These are phyloP conservation scores for Polydrusus cervinus DNA, from an alignment of 2,888 invertebrate genomes.

Conservation along the genomic window DNA sequence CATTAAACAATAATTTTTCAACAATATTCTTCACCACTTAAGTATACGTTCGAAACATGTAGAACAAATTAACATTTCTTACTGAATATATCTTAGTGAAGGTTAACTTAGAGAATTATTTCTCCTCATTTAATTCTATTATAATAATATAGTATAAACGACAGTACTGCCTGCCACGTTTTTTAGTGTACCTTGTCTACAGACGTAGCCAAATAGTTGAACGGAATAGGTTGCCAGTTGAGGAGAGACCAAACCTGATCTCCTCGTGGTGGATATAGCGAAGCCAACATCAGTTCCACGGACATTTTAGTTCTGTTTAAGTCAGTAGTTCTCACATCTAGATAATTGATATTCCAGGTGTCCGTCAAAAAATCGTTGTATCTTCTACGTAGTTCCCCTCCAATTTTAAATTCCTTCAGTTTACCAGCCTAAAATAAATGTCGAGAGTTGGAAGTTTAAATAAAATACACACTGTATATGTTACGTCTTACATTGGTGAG, in stretches of 20 bases:
- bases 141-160: too few relatives aligned
- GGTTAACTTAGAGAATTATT: too few relatives aligned
- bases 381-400: neutral
- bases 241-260: conserved; percentile 72
- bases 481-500: conserved; percentile 27
- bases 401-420: conserved; percentile 5
- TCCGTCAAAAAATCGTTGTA: conserved; percentile 12
- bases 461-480: too few relatives aligned
- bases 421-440: conserved; percentile 3
- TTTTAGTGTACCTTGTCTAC: neutral
- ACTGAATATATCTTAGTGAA: too few relatives aligned
- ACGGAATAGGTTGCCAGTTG: conserved; percentile 5
- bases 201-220: neutral
- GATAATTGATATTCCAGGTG: conserved; percentile 74
- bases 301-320: conserved; percentile 82
- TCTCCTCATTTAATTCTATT: too few relatives aligned
- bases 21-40: too few relatives aligned
- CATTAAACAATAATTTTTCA: too few relatives aligned
- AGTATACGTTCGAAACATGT: too few relatives aligned
- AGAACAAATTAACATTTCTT: too few relatives aligned
- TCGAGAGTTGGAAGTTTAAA: too few relatives aligned
- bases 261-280: conserved; percentile 76
- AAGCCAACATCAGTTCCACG: conserved; percentile 78
- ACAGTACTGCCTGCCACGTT: too few relatives aligned
- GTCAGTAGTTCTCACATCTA: conserved; percentile 75